Percentiles rank a stretch among this genome's conserved stretches.
phyloP scores from a whole-genome alignment of 1,140 invertebrate genomes.

The Pseudobourletiella spinata region DNA sequence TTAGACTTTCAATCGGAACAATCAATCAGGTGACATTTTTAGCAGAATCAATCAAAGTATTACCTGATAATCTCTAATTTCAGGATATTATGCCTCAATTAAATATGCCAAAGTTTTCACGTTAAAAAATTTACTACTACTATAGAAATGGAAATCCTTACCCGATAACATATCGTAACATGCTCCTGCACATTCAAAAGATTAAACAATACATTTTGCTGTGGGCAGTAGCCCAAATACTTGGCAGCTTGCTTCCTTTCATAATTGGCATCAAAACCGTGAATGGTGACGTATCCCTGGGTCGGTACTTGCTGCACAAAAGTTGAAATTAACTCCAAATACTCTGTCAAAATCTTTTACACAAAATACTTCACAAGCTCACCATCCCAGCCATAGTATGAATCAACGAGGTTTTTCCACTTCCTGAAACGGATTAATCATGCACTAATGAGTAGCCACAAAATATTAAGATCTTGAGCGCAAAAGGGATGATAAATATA shows the following conservation, averaged over 20 bases:
- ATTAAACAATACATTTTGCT: slow-evolving; percentile 22
- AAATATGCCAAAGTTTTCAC: too few species aligned
- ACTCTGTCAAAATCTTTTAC: too few species aligned
- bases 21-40: too few species aligned
- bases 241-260: slow-evolving; percentile 9
- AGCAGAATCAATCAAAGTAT: too few species aligned
- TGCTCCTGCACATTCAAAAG: slow-evolving; percentile 24
- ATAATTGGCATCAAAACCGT: slow-evolving; percentile 9
- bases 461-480: too few species aligned
- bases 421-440: not conserved
- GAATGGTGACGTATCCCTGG: slow-evolving; percentile 13
- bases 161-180: slow-evolving; percentile 19
- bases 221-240: slow-evolving; percentile 21
- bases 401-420: slow-evolving; percentile 25
- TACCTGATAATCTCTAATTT: too few species aligned
- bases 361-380: not conserved
- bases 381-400: slow-evolving; percentile 23
- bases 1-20: too few species aligned
- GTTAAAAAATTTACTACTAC: too few species aligned
- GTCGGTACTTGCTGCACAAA: slow-evolving; percentile 5
- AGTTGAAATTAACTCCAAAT: not conserved
- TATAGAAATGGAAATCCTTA: too few species aligned
- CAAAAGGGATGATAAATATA: too few species aligned
- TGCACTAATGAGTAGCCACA: too few species aligned
- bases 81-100: too few species aligned